A percentile compares a stretch with the other conserved stretches of the same genome.
Evolutionary conservation across 2,888 invertebrate species (phyloP).

Genomic region (Patella caerulea): DNA sequence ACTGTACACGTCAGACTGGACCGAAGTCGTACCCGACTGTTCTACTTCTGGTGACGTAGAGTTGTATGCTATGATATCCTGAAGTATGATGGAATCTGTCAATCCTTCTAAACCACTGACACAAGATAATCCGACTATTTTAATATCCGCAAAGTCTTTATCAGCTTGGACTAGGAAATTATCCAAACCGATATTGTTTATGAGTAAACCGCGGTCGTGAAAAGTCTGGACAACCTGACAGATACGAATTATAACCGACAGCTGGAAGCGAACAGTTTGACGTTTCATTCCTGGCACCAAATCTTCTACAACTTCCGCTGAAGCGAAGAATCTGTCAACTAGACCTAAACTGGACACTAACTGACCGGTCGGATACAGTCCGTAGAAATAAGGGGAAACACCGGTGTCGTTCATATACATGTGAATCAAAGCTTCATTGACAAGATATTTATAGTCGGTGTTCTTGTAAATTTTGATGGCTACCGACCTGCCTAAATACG

Average conservation of each 20-base stretch:
- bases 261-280: background rate
- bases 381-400: background rate
- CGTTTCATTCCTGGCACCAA: background rate
- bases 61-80: background rate
- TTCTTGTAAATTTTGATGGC: background rate
- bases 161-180: background rate
- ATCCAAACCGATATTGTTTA: conserved; percentile 1
- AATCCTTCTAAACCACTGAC: background rate
- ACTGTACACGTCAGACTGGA: background rate
- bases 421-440: background rate
- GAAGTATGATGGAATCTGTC: background rate
- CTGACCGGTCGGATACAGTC: background rate
- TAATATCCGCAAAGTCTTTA: background rate
- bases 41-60: background rate
- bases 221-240: background rate
- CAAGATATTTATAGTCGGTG: background rate
- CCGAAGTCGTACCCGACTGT: background rate
- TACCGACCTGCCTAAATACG: background rate
- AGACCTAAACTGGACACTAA: background rate
- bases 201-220: background rate
- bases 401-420: background rate
- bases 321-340: background rate
- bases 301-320: background rate
- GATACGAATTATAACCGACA: background rate
- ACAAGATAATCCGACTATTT: background rate